Conservation (phyloP, 2,113 vertebrate species). For the Phocoena phocoena region DNA sequence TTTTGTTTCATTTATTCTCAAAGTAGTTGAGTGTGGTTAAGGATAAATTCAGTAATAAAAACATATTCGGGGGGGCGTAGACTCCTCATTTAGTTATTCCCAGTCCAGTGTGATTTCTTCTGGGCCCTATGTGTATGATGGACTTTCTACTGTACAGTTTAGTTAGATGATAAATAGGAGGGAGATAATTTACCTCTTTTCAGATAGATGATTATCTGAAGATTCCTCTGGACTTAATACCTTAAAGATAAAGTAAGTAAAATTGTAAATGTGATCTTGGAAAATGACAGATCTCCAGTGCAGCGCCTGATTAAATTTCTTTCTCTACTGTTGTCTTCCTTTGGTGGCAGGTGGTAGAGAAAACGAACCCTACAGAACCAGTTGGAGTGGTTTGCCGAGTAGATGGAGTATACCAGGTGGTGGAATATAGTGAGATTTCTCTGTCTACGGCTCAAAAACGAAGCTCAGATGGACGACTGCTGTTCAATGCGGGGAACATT, state of each 20-base stretch:
- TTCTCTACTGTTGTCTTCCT: not conserved
- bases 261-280: not conserved
- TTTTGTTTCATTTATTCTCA: conserved; percentile 1
- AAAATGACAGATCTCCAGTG: not conserved
- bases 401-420: conserved; percentile 94
- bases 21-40: not conserved
- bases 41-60: not conserved
- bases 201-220: not conserved
- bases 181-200: not conserved
- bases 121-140: not conserved
- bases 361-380: conserved; percentile 95
- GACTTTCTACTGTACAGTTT: not conserved
- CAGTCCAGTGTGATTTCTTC: not conserved
- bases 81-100: not conserved
- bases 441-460: conserved; percentile 92
- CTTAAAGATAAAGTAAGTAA: not conserved
- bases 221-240: not conserved
- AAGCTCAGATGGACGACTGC: conserved; percentile 89
- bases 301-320: not conserved
- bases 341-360: conserved; percentile 94
- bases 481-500: conserved; percentile 95
- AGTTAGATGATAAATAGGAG: not conserved
- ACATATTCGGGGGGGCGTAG: not conserved
- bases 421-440: conserved; percentile 98
- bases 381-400: conserved; percentile 97